Evolutionary conservation across 2,113 vertebrate genomes (phyloP).

Genomic region (Alethe diademata): DNA sequence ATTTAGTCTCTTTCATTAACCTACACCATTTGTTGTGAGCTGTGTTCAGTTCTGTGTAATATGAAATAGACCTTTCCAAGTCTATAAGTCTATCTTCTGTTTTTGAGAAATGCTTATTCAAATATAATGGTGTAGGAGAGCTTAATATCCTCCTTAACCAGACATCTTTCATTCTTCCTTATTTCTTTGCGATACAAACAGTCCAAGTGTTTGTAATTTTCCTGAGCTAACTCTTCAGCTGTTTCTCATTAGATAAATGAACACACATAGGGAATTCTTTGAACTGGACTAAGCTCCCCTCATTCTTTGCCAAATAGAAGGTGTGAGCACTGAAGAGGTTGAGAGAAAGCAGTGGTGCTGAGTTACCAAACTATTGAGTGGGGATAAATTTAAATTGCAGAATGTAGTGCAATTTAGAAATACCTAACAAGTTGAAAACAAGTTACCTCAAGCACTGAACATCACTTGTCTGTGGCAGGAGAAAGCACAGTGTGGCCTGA

Average conservation of each 20-base stretch:
- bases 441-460: neutral
- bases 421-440: neutral
- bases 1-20: neutral
- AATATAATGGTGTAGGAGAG: neutral
- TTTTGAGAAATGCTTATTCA: neutral
- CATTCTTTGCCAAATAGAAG: neutral
- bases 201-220: neutral
- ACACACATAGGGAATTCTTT: neutral
- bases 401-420: neutral
- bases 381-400: neutral
- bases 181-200: neutral
- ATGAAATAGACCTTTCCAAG: neutral
- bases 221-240: neutral
- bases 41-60: neutral
- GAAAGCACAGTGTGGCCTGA: fast-evolving
- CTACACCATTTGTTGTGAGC: neutral
- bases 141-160: neutral
- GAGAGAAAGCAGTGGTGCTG: neutral
- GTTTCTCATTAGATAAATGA: neutral
- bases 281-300: neutral
- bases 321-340: neutral
- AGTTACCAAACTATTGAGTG: neutral
- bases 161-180: neutral
- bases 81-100: neutral
- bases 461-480: neutral